Percentiles rank a stretch among this genome's conserved stretches.
phyloP scores from a whole-genome alignment of 2,797 vertebrate species.

The Microchirus variegatus region DNA sequence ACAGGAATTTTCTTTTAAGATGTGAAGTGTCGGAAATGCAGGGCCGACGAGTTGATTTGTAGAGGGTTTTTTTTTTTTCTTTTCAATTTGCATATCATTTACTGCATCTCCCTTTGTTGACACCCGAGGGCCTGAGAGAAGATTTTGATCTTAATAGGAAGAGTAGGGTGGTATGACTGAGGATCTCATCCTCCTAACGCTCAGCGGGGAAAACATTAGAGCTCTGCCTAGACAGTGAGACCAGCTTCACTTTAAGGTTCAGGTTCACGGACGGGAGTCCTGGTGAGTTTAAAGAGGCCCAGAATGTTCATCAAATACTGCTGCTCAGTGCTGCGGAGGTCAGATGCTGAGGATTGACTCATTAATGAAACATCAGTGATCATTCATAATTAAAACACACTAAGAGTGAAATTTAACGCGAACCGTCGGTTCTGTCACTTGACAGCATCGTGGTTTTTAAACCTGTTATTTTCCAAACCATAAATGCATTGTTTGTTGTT shows the following conservation, averaged over 20 bases:
- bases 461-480: constrained; percentile 27
- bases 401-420: constrained; percentile 12
- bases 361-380: constrained; percentile 9
- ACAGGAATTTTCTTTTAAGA: constrained; percentile 76
- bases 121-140: constrained; percentile 82
- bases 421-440: constrained; percentile 1
- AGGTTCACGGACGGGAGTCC: constrained; percentile 52
- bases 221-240: constrained; percentile 67
- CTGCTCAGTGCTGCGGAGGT: constrained; percentile 28
- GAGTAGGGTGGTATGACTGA: constrained; percentile 81
- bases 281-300: constrained; percentile 58
- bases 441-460: constrained; percentile 25
- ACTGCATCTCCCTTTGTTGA: constrained; percentile 86
- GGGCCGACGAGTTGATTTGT: constrained; percentile 79
- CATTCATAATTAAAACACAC: constrained; percentile 5
- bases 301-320: constrained; percentile 40
- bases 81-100: constrained; percentile 87
- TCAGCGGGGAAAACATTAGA: constrained; percentile 76
- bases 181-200: constrained; percentile 76
- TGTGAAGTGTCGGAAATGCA: constrained; percentile 76
- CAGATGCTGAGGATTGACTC: constrained; percentile 22
- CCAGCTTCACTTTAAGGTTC: constrained; percentile 64
- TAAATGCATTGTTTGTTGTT: constrained; percentile 26
- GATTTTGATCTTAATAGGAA: constrained; percentile 86
- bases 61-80: constrained; percentile 65